Base-by-base conservation (phyloP, 1,140 invertebrate species). In the Archegozetes longisetosus region DNA sequence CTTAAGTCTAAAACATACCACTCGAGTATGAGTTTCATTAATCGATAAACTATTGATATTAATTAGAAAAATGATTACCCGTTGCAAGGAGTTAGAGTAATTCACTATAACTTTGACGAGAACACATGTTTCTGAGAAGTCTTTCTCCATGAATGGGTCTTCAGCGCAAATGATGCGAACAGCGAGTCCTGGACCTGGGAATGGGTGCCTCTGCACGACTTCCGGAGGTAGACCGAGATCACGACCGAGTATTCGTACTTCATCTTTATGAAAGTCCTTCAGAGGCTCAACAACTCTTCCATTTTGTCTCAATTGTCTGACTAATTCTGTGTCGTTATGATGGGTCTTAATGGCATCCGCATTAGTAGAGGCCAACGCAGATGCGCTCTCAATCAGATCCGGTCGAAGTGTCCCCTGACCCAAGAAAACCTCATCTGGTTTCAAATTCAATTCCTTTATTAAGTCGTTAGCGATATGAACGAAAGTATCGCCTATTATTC, bases 331-430 rank as follows among this genome's bases (percentile, higher is more conserved):
- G 72, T 98, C 95, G 73, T 99, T 99, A 76, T 99, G 95, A 75
- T 99, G 95, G n/a, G 95, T 98, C 76, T 99, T 99, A 67, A 99
- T 99, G 14, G 84, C 85, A 71, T 94, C 88, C 4, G 95, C 95
- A 66, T 80, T 80, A 6, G 72, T 70, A 65, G 88, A 94, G 47
- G 82, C 91, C 66, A 94, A 66, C 53, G 77, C 70, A 25, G 90
- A 96, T 2, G 95, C 94, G 62, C 90, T 95, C 76, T 99, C 95
- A 68, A 98, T 99, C 60, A 98, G 77, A 77, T 99, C 95, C 23
- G 95, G 95, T 69, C 95, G 77, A 0, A 99, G 77, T 0, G 95
- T 98, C 25, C 69, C 69, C 71, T 90, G 87, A 1, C 84, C 86
- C 20, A 90, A 76, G 63, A 87, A 78, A 17, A 92, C 87, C 67